phyloP scores from a whole-genome alignment of 2,797 vertebrate genomes.

The Syndactyla subalaris region DNA sequence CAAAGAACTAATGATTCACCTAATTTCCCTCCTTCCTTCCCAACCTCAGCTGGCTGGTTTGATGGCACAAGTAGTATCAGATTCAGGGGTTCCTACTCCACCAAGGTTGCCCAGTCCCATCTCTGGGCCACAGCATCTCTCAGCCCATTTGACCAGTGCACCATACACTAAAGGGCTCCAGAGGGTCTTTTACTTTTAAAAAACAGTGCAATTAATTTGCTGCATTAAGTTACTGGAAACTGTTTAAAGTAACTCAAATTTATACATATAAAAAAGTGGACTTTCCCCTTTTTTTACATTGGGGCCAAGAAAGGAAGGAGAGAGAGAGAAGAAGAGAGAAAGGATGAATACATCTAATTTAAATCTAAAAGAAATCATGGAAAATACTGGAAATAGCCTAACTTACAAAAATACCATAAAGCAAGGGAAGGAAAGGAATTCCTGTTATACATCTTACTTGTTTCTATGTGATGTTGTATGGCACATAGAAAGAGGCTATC shows the following conservation, averaged over 20 bases:
- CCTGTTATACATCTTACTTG: not conserved
- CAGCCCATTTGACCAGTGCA: not conserved
- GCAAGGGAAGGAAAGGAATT: not conserved
- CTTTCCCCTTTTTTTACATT: not conserved
- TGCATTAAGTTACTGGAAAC: not conserved
- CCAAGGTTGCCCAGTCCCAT: not conserved
- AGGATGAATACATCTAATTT: not conserved
- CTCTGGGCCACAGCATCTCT: not conserved
- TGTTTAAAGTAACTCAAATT: not conserved
- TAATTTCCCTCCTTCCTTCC: not conserved
- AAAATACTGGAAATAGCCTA: not conserved
- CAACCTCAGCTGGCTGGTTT: not conserved
- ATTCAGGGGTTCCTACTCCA: rapidly evolving
- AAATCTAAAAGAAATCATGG: not conserved
- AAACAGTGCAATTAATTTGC: not conserved
- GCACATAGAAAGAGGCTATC: not conserved
- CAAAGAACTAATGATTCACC: not conserved
- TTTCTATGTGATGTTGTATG: not conserved
- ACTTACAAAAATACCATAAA: not conserved
- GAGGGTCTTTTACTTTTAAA: not conserved
- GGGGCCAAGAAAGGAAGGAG: not conserved
- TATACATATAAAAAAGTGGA: not conserved
- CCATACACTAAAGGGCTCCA: not conserved
- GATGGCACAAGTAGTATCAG: not conserved
- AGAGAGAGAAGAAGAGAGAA: not conserved